phyloP scores from a whole-genome alignment of 2,797 vertebrate genomes.

The Bucorvus abyssinicus region DNA sequence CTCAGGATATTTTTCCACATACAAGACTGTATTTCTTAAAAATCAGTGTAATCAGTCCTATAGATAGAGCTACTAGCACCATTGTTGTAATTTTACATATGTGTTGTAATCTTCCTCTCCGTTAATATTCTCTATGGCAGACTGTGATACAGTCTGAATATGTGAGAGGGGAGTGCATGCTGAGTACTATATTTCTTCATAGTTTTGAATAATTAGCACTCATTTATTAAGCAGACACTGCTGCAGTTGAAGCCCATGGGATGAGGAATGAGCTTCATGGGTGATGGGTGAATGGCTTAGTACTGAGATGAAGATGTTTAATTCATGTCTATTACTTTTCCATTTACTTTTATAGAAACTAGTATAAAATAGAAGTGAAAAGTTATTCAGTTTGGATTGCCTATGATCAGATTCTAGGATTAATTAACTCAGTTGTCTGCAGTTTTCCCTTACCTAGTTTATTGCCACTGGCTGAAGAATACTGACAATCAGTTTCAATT shows the following conservation, averaged over 20 bases:
- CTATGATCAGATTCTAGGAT: background rate
- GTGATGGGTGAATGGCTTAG: background rate
- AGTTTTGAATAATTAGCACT: background rate
- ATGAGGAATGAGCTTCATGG: background rate
- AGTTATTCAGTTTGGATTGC: background rate
- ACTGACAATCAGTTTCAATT: background rate
- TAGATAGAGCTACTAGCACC: background rate
- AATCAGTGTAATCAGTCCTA: background rate
- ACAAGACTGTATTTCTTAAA: background rate
- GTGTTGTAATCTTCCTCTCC: background rate
- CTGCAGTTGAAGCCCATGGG: background rate
- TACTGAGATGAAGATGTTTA: constrained; percentile 2
- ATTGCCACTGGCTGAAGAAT: background rate
- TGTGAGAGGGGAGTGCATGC: background rate
- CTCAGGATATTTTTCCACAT: background rate
- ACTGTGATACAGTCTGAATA: background rate
- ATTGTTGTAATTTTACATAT: background rate
- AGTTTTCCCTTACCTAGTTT: background rate
- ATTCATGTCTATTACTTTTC: constrained; percentile 14
- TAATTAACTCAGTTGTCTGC: background rate
- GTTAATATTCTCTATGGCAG: background rate
- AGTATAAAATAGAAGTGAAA: background rate
- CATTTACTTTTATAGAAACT: background rate
- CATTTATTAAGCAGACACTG: background rate
- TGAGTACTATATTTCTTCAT: background rate